phyloP scores from a whole-genome alignment of 2,113 vertebrate species.

The Mionectes macconnelli region DNA sequence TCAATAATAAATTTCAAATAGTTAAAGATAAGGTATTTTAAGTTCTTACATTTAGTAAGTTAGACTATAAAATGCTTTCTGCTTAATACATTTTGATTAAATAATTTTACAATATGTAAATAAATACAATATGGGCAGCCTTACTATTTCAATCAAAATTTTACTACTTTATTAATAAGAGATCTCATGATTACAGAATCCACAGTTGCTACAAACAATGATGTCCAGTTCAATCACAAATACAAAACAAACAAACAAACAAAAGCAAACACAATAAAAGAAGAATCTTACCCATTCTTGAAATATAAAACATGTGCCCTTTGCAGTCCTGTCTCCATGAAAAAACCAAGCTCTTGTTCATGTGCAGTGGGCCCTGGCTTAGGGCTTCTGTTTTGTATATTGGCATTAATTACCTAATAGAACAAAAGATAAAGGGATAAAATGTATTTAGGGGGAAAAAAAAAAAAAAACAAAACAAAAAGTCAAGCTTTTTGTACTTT shows the following conservation, averaged over 20 bases:
- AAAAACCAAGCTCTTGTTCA: slow-evolving; percentile 97
- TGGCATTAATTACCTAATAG: slow-evolving; percentile 84
- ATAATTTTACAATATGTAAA: not conserved
- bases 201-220: not conserved
- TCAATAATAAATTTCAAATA: not conserved
- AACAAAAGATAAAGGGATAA: not conserved
- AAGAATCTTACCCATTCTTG: slow-evolving; percentile 90
- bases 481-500: not conserved
- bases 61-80: not conserved
- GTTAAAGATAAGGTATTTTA: not conserved
- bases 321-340: slow-evolving; percentile 97
- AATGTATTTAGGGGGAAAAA: not conserved
- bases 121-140: not conserved
- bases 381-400: slow-evolving; percentile 96
- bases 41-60: not conserved
- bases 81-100: not conserved
- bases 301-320: slow-evolving; percentile 98
- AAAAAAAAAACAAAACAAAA: not conserved
- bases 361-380: slow-evolving; percentile 91
- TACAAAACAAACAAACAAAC: not conserved
- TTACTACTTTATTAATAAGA: not conserved
- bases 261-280: not conserved
- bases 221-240: not conserved
- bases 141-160: not conserved
- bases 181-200: not conserved